A percentile compares a stretch with the other conserved stretches of the same genome.
Conservation (phyloP, 2,888 invertebrate genomes). For the Atethmia centrago region DNA sequence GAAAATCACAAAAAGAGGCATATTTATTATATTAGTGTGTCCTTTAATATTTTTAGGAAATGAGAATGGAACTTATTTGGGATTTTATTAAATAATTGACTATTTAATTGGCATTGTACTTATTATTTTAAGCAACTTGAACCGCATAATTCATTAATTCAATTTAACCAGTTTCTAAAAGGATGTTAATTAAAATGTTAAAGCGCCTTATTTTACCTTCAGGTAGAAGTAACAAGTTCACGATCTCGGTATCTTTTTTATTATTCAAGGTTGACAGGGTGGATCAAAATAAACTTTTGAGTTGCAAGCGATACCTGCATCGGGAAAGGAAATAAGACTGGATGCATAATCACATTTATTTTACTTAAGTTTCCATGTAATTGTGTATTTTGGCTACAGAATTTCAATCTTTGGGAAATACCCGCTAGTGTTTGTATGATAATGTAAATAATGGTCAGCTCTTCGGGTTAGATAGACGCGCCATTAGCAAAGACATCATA, state of each 20-base stretch:
- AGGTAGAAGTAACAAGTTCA: constrained; percentile 7
- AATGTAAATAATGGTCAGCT: neutral
- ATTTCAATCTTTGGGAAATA: neutral
- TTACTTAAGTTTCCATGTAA: neutral
- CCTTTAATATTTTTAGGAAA: neutral
- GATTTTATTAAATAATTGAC: neutral
- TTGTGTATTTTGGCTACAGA: neutral
- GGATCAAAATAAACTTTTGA: neutral
- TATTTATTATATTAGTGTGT: neutral
- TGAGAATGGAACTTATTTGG: neutral
- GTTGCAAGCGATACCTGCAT: neutral
- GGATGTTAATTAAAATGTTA: neutral
- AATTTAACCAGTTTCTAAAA: neutral
- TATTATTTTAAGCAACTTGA: too few relatives aligned
- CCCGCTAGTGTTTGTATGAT: neutral
- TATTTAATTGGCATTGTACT: neutral
- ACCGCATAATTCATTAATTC: neutral
- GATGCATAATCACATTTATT: neutral
- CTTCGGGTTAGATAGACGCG: neutral
- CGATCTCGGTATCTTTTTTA: too few relatives aligned
- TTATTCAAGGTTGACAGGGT: constrained; percentile 4
- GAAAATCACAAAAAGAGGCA: too few relatives aligned
- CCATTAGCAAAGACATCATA: neutral
- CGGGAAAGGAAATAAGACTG: too few relatives aligned
- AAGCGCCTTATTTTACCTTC: neutral